Base-by-base conservation (phyloP, 2,888 invertebrate genomes). In the Zelleria hepariella region DNA sequence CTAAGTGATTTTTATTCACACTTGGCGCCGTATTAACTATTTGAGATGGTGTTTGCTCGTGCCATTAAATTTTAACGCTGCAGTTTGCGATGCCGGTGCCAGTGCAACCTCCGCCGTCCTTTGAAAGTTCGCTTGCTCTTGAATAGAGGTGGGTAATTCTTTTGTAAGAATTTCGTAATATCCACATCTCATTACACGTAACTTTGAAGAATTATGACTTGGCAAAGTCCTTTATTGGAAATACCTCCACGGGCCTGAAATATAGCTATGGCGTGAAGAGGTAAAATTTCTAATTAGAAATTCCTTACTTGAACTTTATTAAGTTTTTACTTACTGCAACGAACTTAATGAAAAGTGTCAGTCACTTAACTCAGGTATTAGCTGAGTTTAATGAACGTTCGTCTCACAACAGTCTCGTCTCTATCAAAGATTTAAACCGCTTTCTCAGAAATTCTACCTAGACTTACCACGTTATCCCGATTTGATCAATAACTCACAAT, bases 221-320 rank as follows among this genome's bases (percentile, higher is more conserved):
- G 86, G 87, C 87, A 83, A 86, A 87, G 87, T 83, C 87, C 87
- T 85, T 88, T 88, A 88, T 88, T 88, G 88, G 86, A 88, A 88
- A 88, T 88, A 88, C 87, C 86, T 87, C 78, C 86, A 85, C 87
- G 82, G 72, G 78, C 80, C 81, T 87, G 86, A 88, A 88, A 87
- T 88, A 88, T 88, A 84, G 86, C 88, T 82, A 84, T 86, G 86
- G 83, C 87, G 82, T 86, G 86, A 86, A 86, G 81, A 86, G 86
- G 82, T 87, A 82, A 86, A 83, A 82, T 87, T 84, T 86, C 85
- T 87, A 88, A 87, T 87, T 87, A 87, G 80, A 88, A 86, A 88
- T 87, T 87, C 87, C 86, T 86, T 70, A 80, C 80, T 80, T 73
- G 82, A 85, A 86, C 78, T 86, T 86, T 86, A 84, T 85, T 82